Evolutionary conservation across 1,140 invertebrate species (phyloP).

Genomic region (Bombus picipes): DNA sequence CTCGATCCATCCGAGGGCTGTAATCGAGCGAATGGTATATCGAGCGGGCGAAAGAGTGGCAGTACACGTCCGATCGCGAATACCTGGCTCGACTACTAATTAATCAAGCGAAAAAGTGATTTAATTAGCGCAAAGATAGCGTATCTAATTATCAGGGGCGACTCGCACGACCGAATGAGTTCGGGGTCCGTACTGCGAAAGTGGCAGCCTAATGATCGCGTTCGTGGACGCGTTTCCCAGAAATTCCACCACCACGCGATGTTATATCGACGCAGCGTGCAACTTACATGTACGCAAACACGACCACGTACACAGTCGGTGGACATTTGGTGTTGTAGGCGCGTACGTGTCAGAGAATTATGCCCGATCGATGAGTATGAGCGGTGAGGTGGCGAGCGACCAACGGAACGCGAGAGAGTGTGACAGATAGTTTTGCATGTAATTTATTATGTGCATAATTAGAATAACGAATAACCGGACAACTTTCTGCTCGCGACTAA

Average conservation of each 20-base stretch:
- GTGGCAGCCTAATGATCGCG: constrained; percentile 52
- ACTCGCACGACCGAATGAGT: neutral
- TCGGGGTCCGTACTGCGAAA: constrained; percentile 15
- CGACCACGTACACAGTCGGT: neutral
- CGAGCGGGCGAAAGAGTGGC: neutral
- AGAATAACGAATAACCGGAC: constrained; percentile 63
- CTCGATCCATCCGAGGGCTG: no score
- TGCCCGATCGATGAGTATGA: constrained; percentile 46
- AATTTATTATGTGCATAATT: constrained; percentile 69
- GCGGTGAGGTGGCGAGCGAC: neutral
- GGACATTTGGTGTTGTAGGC: constrained; percentile 1
- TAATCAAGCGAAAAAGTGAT: constrained; percentile 64
- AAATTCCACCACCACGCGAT: constrained; percentile 27
- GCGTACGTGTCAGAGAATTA: constrained; percentile 35
- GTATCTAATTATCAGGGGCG: constrained; percentile 57
- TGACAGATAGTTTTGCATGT: constrained; percentile 59
- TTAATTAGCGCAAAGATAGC: constrained; percentile 65
- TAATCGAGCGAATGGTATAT: neutral
- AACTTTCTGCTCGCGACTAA: constrained; percentile 57
- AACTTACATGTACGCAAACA: neutral
- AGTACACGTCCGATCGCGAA: neutral
- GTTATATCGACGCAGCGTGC: neutral
- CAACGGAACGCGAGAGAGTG: constrained; percentile 10
- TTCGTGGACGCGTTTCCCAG: constrained; percentile 46
- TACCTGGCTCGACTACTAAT: constrained; percentile 47